Evolutionary conservation across 2,113 vertebrate genomes (phyloP).

Genomic region (Epinephelus lanceolatus): DNA sequence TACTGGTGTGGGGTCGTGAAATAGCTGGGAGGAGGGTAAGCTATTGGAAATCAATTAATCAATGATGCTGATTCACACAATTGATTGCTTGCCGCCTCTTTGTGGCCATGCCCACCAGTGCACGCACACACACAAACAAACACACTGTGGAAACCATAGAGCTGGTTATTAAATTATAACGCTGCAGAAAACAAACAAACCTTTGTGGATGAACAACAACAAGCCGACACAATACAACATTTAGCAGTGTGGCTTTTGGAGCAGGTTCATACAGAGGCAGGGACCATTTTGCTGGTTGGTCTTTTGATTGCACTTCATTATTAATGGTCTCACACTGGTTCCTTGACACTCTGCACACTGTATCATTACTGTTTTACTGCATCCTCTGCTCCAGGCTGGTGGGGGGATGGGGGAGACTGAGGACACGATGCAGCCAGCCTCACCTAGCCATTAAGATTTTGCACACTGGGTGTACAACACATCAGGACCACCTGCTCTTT

Average conservation of each 20-base stretch:
- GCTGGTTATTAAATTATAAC: slow-evolving; percentile 17
- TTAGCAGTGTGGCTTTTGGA: neutral
- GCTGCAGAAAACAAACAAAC: slow-evolving; percentile 31
- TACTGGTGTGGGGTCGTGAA: slow-evolving; percentile 21
- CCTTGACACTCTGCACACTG: slow-evolving; percentile 61
- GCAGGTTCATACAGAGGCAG: neutral
- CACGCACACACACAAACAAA: slow-evolving; percentile 1
- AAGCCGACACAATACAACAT: slow-evolving; percentile 13
- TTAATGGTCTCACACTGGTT: slow-evolving; percentile 66
- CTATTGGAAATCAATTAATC: slow-evolving; percentile 70
- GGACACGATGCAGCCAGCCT: slow-evolving; percentile 53
- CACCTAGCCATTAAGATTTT: slow-evolving; percentile 53
- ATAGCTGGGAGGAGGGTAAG: slow-evolving; percentile 41
- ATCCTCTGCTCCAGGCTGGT: slow-evolving; percentile 58
- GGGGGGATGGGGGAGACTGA: slow-evolving; percentile 73
- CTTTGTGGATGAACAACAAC: slow-evolving; percentile 2
- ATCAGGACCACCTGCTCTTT: slow-evolving; percentile 17
- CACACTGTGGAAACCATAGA: neutral
- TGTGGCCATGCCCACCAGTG: neutral
- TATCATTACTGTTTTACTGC: slow-evolving; percentile 72
- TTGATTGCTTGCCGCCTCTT: slow-evolving; percentile 46
- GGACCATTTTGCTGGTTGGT: slow-evolving; percentile 23
- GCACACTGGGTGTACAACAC: slow-evolving; percentile 30
- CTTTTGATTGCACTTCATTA: slow-evolving; percentile 68
- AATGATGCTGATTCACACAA: slow-evolving; percentile 55